Base-by-base conservation (phyloP, 2,888 invertebrate genomes). In the Spodoptera littoralis region DNA sequence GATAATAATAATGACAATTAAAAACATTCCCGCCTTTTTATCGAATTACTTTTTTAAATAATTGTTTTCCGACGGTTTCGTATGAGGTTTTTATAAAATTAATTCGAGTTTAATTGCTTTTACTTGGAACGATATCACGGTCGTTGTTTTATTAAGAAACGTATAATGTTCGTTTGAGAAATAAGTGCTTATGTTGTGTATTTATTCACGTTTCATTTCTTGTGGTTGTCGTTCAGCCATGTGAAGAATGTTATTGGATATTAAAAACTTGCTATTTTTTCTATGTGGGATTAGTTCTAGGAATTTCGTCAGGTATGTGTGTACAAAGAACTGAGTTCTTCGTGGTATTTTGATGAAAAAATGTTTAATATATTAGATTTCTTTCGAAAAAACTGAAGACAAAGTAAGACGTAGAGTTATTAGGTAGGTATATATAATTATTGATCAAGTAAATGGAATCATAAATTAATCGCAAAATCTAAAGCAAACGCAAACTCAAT, bases 111-210 rank as follows among this genome's bases (percentile, higher is more conserved):
- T 60, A 57, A 76, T 75, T 72, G 30, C 48, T 46, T 50, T 62
- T 73, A 60, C 76, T 46, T 27, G 60, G 73, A 73, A 73, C 24
- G 46, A 48, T 60, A 60, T 60, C 46, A 41, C n/a, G 56, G 44
- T 36, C 22, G 36, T 24, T 22, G 48, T 52, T 53, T 65, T 66
- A 49, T 60, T 54, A 42, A 3, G 18, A 54, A 71, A 57, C 12
- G 54, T 53, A 47, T 43, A 41, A 24, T 41, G 9, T 30, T 41
- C n/a, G 27, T 51, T 64, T 53, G 24, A 50, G 12, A 52, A 65
- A 60, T 53, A 52, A 43, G 24, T 54, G 36, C 36, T 36, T 36
- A 2, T 18, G 6, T 13, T 41, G 12, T 47, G 11, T 3, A 5
- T 11, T n/a, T 48, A 30, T 9, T 48, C 9, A n/a, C n/a, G 27